These are phyloP conservation scores for Xestia sexstrigata DNA, from an alignment of 2,888 invertebrate species.

Conservation along the genomic window DNA sequence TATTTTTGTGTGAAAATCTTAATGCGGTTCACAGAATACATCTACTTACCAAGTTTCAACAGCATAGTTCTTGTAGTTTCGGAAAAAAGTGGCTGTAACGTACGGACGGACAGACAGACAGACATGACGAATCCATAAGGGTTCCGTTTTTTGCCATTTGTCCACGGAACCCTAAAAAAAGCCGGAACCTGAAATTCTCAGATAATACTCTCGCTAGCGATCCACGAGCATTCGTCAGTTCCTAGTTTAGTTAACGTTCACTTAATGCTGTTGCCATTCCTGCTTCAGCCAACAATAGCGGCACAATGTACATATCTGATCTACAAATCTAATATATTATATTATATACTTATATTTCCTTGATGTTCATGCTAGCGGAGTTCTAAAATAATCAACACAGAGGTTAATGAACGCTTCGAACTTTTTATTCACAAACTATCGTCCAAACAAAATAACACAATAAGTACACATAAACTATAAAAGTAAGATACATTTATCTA, in stretches of 20 bases:
- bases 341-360: not conserved
- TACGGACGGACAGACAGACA: too few relatives aligned
- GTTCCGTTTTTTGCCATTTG: too few relatives aligned
- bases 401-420: not conserved
- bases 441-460: constrained; percentile 7
- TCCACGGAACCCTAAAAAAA: too few relatives aligned
- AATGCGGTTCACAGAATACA: too few relatives aligned
- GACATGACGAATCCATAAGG: too few relatives aligned
- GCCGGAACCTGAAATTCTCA: too few relatives aligned
- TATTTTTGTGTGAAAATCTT: too few relatives aligned
- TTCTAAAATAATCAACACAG: not conserved
- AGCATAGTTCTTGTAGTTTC: too few relatives aligned
- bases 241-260: not conserved
- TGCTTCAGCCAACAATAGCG: too few relatives aligned
- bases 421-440: not conserved
- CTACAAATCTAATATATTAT: too few relatives aligned
- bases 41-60: too few relatives aligned
- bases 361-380: not conserved
- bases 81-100: too few relatives aligned
- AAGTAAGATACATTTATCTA: constrained; percentile 18
- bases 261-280: not conserved
- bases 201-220: not conserved
- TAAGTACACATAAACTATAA: constrained; percentile 3
- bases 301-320: not conserved
- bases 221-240: not conserved